Conservation (phyloP, 92 coral and sea anemone species). For the Chrysogorgia sp. region DNA sequence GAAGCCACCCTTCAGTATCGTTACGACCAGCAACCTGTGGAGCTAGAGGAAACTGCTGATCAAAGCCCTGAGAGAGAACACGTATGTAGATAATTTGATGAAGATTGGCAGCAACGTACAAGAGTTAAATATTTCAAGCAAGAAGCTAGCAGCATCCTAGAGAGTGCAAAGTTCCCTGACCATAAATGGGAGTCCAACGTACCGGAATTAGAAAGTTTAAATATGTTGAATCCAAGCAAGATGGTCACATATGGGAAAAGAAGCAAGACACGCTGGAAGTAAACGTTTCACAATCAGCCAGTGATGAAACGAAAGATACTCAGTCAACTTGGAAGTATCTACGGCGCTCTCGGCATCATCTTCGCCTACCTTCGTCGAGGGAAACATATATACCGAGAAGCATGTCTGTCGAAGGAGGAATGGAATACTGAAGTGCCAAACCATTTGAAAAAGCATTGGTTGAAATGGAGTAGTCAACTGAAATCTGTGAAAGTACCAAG, state of each 20-base stretch:
- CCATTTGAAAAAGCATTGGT: constrained; percentile 40
- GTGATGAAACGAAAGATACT: constrained; percentile 57
- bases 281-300: constrained; percentile 17
- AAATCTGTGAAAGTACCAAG: constrained; percentile 57
- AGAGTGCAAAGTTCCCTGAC: no score
- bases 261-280: constrained; percentile 47
- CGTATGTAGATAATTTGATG: constrained; percentile 39
- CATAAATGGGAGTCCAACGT: no score
- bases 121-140: constrained; percentile 43
- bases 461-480: constrained; percentile 63
- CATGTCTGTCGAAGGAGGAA: constrained; percentile 55
- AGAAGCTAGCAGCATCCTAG: constrained; percentile 43
- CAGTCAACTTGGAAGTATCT: constrained; percentile 53
- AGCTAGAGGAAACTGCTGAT: background rate
- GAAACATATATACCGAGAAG: constrained; percentile 65
- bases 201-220: constrained; percentile 41
- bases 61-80: no score
- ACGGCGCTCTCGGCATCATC: constrained; percentile 58
- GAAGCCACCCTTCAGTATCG: background rate
- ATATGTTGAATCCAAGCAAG: constrained; percentile 56
- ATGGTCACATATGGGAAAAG: constrained; percentile 65
- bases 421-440: constrained; percentile 54
- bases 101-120: constrained; percentile 20
- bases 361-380: constrained; percentile 58
- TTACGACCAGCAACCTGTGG: background rate